Evolutionary conservation across 2,888 invertebrate genomes (phyloP).

Genomic region (Spatulosminthurus flaviceps): DNA sequence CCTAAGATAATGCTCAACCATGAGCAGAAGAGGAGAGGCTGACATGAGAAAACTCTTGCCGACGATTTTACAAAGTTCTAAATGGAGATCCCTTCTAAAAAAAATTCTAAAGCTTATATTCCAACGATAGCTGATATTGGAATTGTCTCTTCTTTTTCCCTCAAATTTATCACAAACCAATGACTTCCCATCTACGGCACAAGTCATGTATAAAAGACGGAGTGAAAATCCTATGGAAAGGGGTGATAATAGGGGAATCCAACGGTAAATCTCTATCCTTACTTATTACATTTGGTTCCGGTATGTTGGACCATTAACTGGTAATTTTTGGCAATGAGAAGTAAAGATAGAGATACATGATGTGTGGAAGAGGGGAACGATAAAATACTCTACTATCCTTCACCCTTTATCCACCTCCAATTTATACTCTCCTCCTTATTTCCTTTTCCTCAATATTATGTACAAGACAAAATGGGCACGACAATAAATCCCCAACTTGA

Average conservation of each 20-base stretch:
- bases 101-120: not conserved
- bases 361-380: conserved; percentile 27
- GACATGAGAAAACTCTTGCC: too few species aligned
- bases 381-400: conserved; percentile 37
- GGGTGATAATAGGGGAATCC: not conserved
- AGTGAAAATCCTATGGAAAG: not conserved
- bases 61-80: too few species aligned
- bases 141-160: not conserved
- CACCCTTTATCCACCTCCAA: not conserved
- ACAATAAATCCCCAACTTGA: not conserved
- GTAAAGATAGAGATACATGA: conserved; percentile 4
- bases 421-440: not conserved
- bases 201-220: not conserved
- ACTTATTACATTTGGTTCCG: not conserved
- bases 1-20: too few species aligned
- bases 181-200: not conserved
- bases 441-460: not conserved
- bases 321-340: conserved; percentile 31
- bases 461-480: not conserved
- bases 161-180: not conserved
- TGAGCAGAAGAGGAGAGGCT: too few species aligned
- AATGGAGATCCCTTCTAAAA: too few species aligned
- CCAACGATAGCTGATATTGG: not conserved
- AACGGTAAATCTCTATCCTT: conserved; percentile 1
- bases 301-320: conserved; percentile 1